Conservation (phyloP, 2,113 vertebrate genomes). For the Noctilio leporinus region DNA sequence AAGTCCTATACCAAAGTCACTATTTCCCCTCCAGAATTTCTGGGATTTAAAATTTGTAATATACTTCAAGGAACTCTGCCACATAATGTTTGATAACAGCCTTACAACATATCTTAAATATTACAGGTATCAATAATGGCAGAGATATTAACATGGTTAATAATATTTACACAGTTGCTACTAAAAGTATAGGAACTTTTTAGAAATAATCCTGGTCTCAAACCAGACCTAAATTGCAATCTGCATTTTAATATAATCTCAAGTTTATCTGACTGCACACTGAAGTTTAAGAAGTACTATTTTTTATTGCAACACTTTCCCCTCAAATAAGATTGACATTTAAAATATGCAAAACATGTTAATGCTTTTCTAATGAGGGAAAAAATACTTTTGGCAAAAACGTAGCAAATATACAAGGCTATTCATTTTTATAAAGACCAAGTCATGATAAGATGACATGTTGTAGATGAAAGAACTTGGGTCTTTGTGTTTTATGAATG, state of each 20-base stretch:
- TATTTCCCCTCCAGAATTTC: not conserved
- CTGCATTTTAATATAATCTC: not conserved
- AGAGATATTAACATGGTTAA: too few species aligned
- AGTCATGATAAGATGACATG: not conserved
- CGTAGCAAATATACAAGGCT: not conserved
- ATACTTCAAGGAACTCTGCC: not conserved
- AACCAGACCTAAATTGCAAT: not conserved
- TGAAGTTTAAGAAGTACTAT: not conserved
- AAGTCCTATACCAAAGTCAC: fast-evolving
- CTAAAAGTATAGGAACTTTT: not conserved
- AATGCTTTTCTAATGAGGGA: not conserved
- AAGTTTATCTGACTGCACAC: not conserved
- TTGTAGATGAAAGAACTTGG: not conserved
- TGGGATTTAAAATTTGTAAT: not conserved
- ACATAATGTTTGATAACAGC: not conserved
- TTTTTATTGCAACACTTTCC: not conserved
- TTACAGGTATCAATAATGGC: not conserved
- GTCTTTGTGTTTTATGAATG: not conserved
- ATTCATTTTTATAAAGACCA: not conserved
- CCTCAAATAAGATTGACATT: not conserved
- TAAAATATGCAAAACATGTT: not conserved
- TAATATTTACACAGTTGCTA: not conserved
- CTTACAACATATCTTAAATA: not conserved
- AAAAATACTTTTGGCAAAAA: not conserved
- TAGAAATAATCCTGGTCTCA: not conserved